Evolutionary conservation across 2,888 invertebrate genomes (phyloP).

Genomic region (Meiosimyza platycephala): DNA sequence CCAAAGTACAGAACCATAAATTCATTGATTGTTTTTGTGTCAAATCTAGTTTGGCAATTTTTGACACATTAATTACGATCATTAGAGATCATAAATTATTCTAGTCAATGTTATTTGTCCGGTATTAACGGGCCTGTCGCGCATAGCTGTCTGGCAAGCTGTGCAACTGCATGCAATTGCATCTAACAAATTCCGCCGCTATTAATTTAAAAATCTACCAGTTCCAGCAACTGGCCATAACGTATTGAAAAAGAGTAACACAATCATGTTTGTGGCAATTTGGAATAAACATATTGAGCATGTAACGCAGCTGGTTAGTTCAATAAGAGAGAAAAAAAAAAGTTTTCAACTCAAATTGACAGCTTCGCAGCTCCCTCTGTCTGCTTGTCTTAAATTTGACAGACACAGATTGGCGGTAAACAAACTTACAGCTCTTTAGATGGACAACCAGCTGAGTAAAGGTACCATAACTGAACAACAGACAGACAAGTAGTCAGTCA

Average conservation of each 20-base stretch:
- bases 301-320: neutral
- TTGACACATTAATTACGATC: constrained; percentile 19
- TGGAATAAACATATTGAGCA: neutral
- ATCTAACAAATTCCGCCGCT: no score
- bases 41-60: neutral
- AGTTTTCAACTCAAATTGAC: constrained; percentile 21
- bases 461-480: neutral
- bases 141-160: neutral
- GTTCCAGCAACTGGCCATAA: no score
- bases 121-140: constrained; percentile 6
- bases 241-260: neutral
- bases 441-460: neutral
- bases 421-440: neutral
- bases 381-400: constrained; percentile 4
- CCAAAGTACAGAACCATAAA: no score
- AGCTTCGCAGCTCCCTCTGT: constrained; percentile 23
- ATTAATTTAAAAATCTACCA: no score
- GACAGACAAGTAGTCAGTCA: neutral
- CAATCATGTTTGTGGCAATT: constrained; percentile 7
- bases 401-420: neutral
- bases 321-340: neutral
- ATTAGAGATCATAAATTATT: constrained; percentile 8
- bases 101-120: neutral
- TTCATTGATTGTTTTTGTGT: neutral
- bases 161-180: neutral